Evolutionary conservation across 2,797 vertebrate genomes (phyloP).

Genomic region (Paedocypris micromegethes): DNA sequence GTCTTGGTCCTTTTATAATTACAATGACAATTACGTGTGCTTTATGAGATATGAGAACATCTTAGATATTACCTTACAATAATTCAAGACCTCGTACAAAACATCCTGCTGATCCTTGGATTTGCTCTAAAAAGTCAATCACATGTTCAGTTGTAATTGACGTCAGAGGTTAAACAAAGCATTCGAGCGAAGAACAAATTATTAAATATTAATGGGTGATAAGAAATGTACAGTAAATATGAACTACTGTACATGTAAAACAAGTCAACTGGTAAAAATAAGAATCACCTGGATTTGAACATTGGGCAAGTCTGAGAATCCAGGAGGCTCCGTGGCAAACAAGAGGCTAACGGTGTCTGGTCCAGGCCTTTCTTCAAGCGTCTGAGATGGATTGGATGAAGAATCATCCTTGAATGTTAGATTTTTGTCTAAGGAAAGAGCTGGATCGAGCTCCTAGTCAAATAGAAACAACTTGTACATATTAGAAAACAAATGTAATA

Average conservation of each 20-base stretch:
- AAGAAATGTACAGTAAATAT: not conserved
- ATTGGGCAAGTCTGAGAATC: conserved; percentile 10
- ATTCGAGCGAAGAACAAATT: too few species aligned
- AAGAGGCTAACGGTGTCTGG: conserved; percentile 19
- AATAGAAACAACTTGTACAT: not conserved
- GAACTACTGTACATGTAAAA: too few species aligned
- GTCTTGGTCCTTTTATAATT: too few species aligned
- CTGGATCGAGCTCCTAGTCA: not conserved
- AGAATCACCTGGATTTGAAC: conserved; percentile 8
- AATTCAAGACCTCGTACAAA: conserved; percentile 36
- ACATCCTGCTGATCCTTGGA: conserved; percentile 29
- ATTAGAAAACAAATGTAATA: too few species aligned
- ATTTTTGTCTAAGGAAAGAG: not conserved
- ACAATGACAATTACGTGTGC: too few species aligned
- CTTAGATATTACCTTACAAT: conserved; percentile 35
- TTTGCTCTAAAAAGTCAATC: conserved; percentile 8
- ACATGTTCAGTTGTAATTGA: too few species aligned
- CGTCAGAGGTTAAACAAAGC: too few species aligned
- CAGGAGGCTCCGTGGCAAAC: conserved; percentile 35
- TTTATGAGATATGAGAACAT: not conserved
- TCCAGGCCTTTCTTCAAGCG: conserved; percentile 7
- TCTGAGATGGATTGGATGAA: not conserved
- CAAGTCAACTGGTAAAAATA: not conserved
- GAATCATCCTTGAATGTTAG: not conserved
- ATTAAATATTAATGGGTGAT: too few species aligned